Base-by-base conservation (phyloP, 2,888 invertebrate genomes). In the Nebria salina region DNA sequence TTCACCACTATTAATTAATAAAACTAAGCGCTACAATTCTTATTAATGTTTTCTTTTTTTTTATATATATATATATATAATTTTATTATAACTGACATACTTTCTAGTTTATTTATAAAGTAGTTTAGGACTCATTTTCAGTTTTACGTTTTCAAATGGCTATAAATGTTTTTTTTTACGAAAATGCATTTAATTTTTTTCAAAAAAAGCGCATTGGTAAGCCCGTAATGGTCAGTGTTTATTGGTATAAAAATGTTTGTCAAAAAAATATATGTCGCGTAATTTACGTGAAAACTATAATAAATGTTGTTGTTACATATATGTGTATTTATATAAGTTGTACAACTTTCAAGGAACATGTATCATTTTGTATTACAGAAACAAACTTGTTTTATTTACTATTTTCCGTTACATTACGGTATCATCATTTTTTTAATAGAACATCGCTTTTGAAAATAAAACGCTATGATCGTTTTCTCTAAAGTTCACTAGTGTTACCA, bases 281-380 rank as follows among this genome's bases (percentile, higher is more conserved):
- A 41, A 42, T 64, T 80, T 70, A 70, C 79, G 66, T 70, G 54
- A 65, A 75, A 13, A 75, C 43, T 15, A 66, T 20, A 34, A 34
- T 34, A 76, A 72, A 76, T 81, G 81, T 81, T 81, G 75, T 80
- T 80, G 75, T 79, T 79, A 75, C 75, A 79, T 74, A 75, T 76
- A 81, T 72, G 76, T 81, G 81, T 81, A 81, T 81, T 72, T 81
- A 81, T 81, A 81, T 81, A 65, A 81, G 81, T 81, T 81, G 81
- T 81, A 81, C 70, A 81, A 81, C 76, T 79, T 79, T 79, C 41
- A 79, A 74, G 74, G 65, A 76, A 81, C 72, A 81, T 81, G 76
- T 81, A 76, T 81, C 81, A 76, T 72, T 76, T 81, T 81, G 65
- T 76, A 76, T 72, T 76, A 76, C 42, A 75, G 26, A 70, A 70